These are phyloP conservation scores for Tangara arthus DNA, from an alignment of 2,797 vertebrate genomes.

Conservation along the genomic window DNA sequence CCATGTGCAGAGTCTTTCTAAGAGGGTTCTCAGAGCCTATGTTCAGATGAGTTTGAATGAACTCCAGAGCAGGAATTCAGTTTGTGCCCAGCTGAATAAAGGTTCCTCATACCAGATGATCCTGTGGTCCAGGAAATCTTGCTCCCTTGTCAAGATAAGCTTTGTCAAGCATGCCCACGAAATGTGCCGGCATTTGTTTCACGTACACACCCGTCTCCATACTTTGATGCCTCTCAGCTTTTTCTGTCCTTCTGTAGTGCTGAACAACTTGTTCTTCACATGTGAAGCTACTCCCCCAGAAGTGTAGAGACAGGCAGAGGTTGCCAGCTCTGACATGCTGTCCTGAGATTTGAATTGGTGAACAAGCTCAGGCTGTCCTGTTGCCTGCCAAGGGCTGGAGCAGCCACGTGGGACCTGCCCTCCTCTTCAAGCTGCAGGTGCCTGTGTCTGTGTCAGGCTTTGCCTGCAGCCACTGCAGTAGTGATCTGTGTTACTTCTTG, in stretches of 20 bases:
- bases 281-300: neutral
- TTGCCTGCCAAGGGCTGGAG: neutral
- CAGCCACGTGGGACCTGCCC: neutral
- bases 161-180: neutral
- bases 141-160: neutral
- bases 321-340: neutral
- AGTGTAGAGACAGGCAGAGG: neutral
- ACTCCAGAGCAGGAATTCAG: neutral
- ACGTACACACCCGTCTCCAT: neutral
- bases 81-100: neutral
- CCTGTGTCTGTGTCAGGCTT: neutral
- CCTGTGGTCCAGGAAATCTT: neutral
- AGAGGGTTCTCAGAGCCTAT: neutral
- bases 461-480: rapidly evolving
- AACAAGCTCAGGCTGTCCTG: neutral
- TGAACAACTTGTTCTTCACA: neutral
- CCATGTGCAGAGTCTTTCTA: neutral
- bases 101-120: neutral
- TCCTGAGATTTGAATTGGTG: neutral
- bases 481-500: neutral
- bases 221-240: neutral
- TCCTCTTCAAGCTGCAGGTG: neutral
- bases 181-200: neutral
- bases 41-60: neutral
- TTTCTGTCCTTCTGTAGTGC: neutral